Evolutionary conservation across 2,888 invertebrate species (phyloP), one percentile per base, ranked within the genome.

Genomic region (Operophtera brumata): DNA sequence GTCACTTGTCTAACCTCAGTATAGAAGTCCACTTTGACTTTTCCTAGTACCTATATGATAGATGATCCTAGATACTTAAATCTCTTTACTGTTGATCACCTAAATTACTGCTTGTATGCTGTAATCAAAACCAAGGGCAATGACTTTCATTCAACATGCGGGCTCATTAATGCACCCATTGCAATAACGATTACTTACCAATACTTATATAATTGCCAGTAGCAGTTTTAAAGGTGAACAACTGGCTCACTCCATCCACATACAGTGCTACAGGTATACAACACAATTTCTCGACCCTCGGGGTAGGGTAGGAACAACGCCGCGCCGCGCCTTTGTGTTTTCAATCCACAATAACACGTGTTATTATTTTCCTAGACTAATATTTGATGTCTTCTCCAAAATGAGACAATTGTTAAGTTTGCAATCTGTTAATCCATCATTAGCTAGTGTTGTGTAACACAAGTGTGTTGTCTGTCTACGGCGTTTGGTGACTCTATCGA

Each of bases 161-260:
- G 78, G 77, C 73, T 79, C 77, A 79, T 79, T 82, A 79, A 78
- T 77, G 75, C 77, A 78, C 77, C 73, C 72, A 75, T 72, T 73
- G 73, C 77, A 73, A 73, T 72, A 47, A 35, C 34, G 51, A 51
- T 51, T 44, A 56, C 59, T 51, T 44, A 56, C 59, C 53, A 54
- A 60, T 55, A 48, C 56, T 44, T 26, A 48, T 54, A 30, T 52
- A 57, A 45, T 48, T 45, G 39, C 37, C 37, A 41, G 14, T 52
- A 36, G 32, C 40, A 4, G 43, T 20, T 42, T 47, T 40, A 47
- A 40, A 39, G 47, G 51, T 44, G 43, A 56, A 40, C 42, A 50
- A 36, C 45, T 51, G 36, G 43, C 43, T 50, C 41, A 7, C 35
- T 34, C 0, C 11, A 34, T 34, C 11, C 13, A 37, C 12, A 13